A percentile compares a stretch with the other conserved stretches of the same genome.
Evolutionary conservation across 2,888 invertebrate species (phyloP).

Genomic region (Lordiphosa fenestrarum): DNA sequence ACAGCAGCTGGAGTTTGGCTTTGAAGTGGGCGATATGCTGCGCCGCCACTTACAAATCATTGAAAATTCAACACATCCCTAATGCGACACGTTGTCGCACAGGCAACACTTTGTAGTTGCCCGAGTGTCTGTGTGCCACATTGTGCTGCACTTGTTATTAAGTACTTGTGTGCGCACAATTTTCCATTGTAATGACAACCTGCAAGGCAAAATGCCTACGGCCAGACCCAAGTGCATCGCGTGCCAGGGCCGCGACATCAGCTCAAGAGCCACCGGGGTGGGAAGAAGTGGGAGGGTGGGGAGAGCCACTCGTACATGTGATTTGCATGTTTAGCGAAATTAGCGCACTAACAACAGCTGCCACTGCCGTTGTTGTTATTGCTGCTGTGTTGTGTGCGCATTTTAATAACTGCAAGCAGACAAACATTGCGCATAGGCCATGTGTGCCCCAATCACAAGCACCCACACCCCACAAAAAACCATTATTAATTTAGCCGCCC

Average conservation of each 20-base stretch:
- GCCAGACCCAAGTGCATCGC: constrained; percentile 53
- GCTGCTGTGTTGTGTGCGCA: constrained; percentile 44
- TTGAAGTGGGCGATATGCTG: constrained; percentile 40
- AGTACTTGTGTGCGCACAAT: constrained; percentile 68
- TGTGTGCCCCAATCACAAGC: constrained; percentile 37
- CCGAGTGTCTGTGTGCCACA: constrained; percentile 40
- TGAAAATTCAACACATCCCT: constrained; percentile 71
- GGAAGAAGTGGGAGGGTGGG: neutral
- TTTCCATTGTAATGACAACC: constrained; percentile 70
- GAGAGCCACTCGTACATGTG: constrained; percentile 53
- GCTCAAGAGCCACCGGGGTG: constrained; percentile 35
- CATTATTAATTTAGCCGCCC: constrained; percentile 66
- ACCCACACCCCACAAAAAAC: constrained; percentile 34
- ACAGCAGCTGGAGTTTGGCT: constrained; percentile 14
- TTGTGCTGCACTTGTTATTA: constrained; percentile 74
- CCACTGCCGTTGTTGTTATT: constrained; percentile 15
- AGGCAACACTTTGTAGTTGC: constrained; percentile 44
- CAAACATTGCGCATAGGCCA: constrained; percentile 65
- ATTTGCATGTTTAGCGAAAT: constrained; percentile 73
- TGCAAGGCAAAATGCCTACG: constrained; percentile 69
- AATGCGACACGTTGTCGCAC: constrained; percentile 63
- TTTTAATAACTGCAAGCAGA: constrained; percentile 58
- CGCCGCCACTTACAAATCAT: constrained; percentile 63
- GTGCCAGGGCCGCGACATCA: constrained; percentile 66
- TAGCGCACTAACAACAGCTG: constrained; percentile 65